phyloP scores from a whole-genome alignment of 2,888 invertebrate genomes.

The Caradrina clavipalpis region DNA sequence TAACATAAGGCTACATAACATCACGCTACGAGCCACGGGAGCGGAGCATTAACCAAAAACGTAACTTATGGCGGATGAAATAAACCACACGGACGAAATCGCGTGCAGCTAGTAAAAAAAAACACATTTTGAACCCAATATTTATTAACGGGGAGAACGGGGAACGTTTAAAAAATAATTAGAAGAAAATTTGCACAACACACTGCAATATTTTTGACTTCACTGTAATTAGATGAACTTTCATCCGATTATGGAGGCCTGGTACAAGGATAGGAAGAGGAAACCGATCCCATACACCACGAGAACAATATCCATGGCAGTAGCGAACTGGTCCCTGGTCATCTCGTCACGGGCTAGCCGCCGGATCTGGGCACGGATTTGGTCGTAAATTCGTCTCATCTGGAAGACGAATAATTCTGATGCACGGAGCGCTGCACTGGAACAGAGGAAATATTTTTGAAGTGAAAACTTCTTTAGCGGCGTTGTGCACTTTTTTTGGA shows the following conservation, averaged over 20 bases:
- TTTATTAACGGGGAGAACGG: slow-evolving; percentile 45
- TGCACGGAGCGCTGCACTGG: slow-evolving; percentile 71
- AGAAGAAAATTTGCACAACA: slow-evolving; percentile 30
- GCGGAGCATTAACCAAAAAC: too few relatives aligned
- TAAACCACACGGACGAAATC: too few relatives aligned
- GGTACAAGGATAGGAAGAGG: slow-evolving; percentile 80
- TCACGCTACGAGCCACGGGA: too few relatives aligned
- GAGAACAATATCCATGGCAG: slow-evolving; percentile 79
- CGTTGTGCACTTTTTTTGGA: too few relatives aligned
- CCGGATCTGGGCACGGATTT: slow-evolving; percentile 63
- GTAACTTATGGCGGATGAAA: too few relatives aligned
- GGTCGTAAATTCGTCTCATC: slow-evolving; percentile 61
- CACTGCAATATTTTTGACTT: slow-evolving; percentile 44
- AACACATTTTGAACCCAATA: slow-evolving; percentile 27
- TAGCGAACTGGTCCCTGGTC: slow-evolving; percentile 76
- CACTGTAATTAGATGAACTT: slow-evolving; percentile 37
- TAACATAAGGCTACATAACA: too few relatives aligned
- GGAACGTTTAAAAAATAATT: too few relatives aligned
- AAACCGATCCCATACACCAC: slow-evolving; percentile 83
- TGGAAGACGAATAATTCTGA: slow-evolving; percentile 70
- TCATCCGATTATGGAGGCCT: slow-evolving; percentile 67
- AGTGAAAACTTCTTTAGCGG: too few relatives aligned
- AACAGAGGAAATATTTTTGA: not conserved
- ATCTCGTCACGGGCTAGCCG: slow-evolving; percentile 70
- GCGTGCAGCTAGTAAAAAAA: not conserved